Percentiles rank a stretch among this genome's conserved stretches.
These are phyloP conservation scores for Toxotes chatareus DNA, from an alignment of 2,113 vertebrate species.

Conservation along the genomic window DNA sequence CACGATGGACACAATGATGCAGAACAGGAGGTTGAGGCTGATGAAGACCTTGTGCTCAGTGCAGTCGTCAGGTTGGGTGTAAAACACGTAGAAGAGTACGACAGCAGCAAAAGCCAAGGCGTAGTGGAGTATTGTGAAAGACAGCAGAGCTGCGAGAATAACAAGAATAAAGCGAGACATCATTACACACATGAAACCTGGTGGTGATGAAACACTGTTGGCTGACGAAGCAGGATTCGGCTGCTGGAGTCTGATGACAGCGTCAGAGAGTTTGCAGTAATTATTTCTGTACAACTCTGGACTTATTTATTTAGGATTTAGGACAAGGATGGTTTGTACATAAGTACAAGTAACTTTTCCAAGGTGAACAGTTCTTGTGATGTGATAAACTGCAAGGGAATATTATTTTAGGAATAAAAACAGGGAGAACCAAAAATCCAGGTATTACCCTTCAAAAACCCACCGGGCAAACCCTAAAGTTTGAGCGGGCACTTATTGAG, in stretches of 20 bases:
- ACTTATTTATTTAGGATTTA: no score
- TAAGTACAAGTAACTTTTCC: not conserved
- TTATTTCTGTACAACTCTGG: not conserved
- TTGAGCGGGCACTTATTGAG: not conserved
- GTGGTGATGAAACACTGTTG: not conserved
- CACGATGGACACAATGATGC: conserved; percentile 85
- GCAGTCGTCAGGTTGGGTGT: conserved; percentile 86
- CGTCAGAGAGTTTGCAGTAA: not conserved
- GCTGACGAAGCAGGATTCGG: not conserved
- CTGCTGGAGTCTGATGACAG: not conserved
- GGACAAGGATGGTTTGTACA: not conserved
- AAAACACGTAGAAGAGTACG: conserved; percentile 88
- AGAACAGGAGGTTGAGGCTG: conserved; percentile 93
- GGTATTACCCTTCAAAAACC: no score
- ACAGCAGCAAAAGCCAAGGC: conserved; percentile 76
- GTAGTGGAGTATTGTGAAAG: conserved; percentile 86
- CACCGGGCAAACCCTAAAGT: not conserved
- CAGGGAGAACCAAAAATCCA: not conserved
- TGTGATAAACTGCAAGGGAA: not conserved
- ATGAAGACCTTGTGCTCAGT: conserved; percentile 90
- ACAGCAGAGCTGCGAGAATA: conserved; percentile 84
- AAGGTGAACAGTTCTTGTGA: not conserved
- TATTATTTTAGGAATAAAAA: not conserved
- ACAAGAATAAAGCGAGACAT: not conserved
- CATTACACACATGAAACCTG: accelerated